A percentile compares a stretch with the other conserved stretches of the same genome.
Evolutionary conservation across 2,113 vertebrate genomes (phyloP).

Genomic region (Sinocyclocheilus grahami): DNA sequence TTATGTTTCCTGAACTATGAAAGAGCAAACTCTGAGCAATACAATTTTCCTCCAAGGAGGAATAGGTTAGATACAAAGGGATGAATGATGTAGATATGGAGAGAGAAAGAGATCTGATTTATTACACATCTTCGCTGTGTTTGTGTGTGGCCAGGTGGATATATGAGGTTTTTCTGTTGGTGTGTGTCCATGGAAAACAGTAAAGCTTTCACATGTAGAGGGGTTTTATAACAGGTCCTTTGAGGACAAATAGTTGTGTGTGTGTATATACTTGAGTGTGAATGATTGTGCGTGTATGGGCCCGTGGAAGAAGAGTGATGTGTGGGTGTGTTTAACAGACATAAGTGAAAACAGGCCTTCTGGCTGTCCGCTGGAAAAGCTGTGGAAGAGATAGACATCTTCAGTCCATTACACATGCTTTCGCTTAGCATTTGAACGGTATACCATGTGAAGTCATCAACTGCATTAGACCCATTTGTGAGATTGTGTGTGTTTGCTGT

Average conservation of each 20-base stretch:
- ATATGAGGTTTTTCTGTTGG: slow-evolving; percentile 5
- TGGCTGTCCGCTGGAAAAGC: slow-evolving; percentile 18
- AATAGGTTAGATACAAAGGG: neutral
- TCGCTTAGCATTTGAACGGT: slow-evolving; percentile 35
- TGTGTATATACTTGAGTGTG: slow-evolving; percentile 7
- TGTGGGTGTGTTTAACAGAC: slow-evolving; percentile 42
- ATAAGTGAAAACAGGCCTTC: slow-evolving; percentile 46
- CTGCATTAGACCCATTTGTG: slow-evolving; percentile 21
- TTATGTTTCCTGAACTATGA: neutral
- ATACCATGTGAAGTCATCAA: slow-evolving; percentile 40
- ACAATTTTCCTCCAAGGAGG: neutral
- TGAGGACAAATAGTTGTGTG: slow-evolving; percentile 38
- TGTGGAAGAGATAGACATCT: slow-evolving; percentile 16
- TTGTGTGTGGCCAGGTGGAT: slow-evolving; percentile 23
- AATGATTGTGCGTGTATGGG: neutral
- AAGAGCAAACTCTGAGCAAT: slow-evolving; percentile 1
- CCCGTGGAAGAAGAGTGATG: slow-evolving; percentile 21
- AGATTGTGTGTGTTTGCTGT: neutral
- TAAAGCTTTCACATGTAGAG: slow-evolving; percentile 12
- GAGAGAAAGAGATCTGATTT: slow-evolving; percentile 6
- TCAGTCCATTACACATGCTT: slow-evolving; percentile 43
- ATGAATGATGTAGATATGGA: slow-evolving; percentile 11
- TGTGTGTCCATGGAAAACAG: slow-evolving; percentile 26
- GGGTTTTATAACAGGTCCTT: slow-evolving; percentile 36
- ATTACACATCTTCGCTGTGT: slow-evolving; percentile 2